phyloP scores from a whole-genome alignment of 2,113 vertebrate species.

The Myanophis thanlyinensis region DNA sequence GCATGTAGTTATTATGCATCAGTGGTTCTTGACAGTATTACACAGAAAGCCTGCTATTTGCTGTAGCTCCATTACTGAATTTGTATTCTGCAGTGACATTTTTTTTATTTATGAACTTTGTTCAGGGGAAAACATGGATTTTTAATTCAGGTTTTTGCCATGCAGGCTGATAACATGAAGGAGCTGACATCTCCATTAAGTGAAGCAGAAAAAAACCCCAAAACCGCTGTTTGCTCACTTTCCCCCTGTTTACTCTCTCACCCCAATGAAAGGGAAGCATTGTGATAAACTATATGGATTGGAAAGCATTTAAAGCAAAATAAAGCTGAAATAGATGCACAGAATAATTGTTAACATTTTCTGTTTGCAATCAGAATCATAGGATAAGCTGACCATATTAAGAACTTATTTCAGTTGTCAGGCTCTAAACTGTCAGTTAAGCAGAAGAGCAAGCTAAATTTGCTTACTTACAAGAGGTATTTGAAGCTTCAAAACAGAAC shows the following conservation, averaged over 20 bases:
- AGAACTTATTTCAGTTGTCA: background rate
- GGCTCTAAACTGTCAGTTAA: background rate
- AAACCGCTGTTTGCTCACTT: background rate
- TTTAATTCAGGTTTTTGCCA: slow-evolving; percentile 52
- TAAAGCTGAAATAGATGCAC: background rate
- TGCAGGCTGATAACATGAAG: slow-evolving; percentile 44
- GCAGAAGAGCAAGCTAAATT: background rate
- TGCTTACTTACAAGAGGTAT: background rate
- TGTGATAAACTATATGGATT: background rate
- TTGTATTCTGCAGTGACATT: slow-evolving; percentile 40
- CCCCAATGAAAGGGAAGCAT: background rate
- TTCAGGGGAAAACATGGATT: slow-evolving; percentile 40
- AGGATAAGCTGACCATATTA: background rate
- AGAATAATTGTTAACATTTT: background rate
- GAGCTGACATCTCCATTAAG: slow-evolving; percentile 50
- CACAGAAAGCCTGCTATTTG: slow-evolving; percentile 34
- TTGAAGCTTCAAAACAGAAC: background rate
- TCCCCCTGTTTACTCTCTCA: background rate
- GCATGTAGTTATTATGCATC: slow-evolving; percentile 26
- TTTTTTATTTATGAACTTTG: slow-evolving; percentile 61
- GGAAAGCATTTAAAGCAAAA: background rate
- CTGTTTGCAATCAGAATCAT: background rate
- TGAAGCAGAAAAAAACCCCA: slow-evolving; percentile 43
- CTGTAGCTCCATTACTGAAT: slow-evolving; percentile 32
- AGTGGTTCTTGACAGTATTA: slow-evolving; percentile 17